Conservation (phyloP, 2,888 invertebrate species). For the Chloroclysta siterata region DNA sequence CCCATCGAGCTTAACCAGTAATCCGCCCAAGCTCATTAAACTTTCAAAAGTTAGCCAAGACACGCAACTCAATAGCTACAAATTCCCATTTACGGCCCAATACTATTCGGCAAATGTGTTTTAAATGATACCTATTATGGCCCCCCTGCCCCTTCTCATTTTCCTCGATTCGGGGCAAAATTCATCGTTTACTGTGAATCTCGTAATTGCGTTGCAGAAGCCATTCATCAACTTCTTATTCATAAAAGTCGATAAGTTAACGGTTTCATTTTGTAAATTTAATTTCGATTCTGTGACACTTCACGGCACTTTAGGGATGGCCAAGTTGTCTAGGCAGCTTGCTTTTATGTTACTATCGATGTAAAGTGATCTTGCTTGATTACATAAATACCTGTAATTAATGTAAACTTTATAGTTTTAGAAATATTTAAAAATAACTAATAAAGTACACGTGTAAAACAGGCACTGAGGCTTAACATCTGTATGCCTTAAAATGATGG, state of each 20-base stretch:
- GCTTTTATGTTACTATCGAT: not conserved
- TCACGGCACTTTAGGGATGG: conserved; percentile 48
- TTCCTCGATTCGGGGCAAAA: conserved; percentile 24
- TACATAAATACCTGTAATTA: too few species aligned
- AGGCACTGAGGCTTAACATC: too few species aligned
- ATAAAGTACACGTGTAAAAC: too few species aligned
- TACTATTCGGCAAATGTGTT: conserved; percentile 44
- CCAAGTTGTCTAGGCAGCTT: conserved; percentile 1
- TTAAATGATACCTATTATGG: conserved; percentile 43
- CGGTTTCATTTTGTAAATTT: conserved; percentile 75
- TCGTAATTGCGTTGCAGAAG: conserved; percentile 59
- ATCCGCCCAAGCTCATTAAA: conserved; percentile 28
- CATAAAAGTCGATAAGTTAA: conserved; percentile 74
- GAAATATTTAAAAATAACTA: too few species aligned
- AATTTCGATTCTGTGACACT: conserved; percentile 68
- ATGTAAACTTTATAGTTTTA: too few species aligned
- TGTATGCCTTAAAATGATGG: too few species aligned
- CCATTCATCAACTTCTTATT: conserved; percentile 76
- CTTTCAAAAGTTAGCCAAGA: conserved; percentile 27
- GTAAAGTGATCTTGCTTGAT: too few species aligned
- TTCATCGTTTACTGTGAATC: conserved; percentile 41
- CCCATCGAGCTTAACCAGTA: conserved; percentile 10
- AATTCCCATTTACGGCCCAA: conserved; percentile 34
- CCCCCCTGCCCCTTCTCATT: conserved; percentile 8
- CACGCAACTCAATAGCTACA: conserved; percentile 31